Evolutionary conservation across 23 tunicate genomes (phyloP).

Genomic region (Trididemnum miniatum): DNA sequence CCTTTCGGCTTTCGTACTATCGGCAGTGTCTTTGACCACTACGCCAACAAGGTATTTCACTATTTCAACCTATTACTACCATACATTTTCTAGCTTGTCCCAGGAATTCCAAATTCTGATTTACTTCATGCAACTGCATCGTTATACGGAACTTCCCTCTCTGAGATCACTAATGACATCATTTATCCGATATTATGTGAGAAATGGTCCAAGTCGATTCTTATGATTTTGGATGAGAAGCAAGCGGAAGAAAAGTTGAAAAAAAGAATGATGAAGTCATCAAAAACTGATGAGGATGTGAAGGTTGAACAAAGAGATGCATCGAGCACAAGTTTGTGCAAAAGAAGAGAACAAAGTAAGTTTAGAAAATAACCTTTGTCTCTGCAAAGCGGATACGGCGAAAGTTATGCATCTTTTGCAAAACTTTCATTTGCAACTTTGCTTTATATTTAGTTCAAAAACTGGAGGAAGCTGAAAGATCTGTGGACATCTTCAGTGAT

Average conservation of each 20-base stretch:
- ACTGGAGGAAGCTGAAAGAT: slow-evolving; percentile 8
- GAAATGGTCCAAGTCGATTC: slow-evolving; percentile 71
- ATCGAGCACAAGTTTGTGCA: slow-evolving; percentile 3
- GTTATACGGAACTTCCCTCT: slow-evolving; percentile 60
- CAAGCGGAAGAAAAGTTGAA: slow-evolving; percentile 39
- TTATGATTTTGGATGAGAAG: slow-evolving; percentile 52
- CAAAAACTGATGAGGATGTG: not conserved
- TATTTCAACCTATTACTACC: no score
- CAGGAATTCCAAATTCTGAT: slow-evolving; percentile 60
- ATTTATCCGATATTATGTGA: slow-evolving; percentile 70
- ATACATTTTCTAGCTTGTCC: slow-evolving; percentile 21
- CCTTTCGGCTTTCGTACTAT: no score
- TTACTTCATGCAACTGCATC: slow-evolving; percentile 73
- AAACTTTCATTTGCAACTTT: no score
- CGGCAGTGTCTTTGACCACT: no score
- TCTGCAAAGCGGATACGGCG: no score
- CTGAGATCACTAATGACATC: slow-evolving; percentile 86
- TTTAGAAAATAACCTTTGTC: not conserved
- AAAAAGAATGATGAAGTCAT: not conserved
- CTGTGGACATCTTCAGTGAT: slow-evolving; percentile 76
- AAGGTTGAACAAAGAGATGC: no score
- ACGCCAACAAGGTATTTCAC: no score
- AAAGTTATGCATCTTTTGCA: no score
- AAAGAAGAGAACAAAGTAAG: slow-evolving; percentile 10
- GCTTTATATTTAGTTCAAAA: no score